phyloP scores from a whole-genome alignment of 1,140 invertebrate genomes.

The Augochlora pura region DNA sequence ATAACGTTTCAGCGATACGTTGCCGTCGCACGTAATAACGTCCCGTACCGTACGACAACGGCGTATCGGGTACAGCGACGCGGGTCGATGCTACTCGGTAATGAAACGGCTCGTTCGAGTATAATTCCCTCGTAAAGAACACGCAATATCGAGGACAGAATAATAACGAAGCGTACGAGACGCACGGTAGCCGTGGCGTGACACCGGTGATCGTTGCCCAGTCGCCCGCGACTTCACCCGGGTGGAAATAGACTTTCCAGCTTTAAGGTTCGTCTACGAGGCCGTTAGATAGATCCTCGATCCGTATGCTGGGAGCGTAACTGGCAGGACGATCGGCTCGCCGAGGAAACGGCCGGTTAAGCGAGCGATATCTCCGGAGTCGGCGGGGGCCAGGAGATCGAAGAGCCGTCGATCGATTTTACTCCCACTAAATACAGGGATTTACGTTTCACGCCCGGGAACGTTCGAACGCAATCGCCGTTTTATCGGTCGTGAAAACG shows the following conservation, averaged over 20 bases:
- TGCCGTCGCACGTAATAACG: background rate
- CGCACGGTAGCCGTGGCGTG: slow-evolving; percentile 18
- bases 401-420: slow-evolving; percentile 45
- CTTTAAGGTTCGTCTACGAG: background rate
- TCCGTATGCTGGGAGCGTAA: slow-evolving; percentile 39
- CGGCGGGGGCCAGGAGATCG: background rate
- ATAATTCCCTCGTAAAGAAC: slow-evolving; percentile 30
- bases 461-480: background rate
- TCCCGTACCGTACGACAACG: background rate
- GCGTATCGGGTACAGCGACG: background rate
- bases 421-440: slow-evolving; percentile 53
- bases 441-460: slow-evolving; percentile 42
- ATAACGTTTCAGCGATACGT: background rate
- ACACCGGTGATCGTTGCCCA: background rate
- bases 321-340: slow-evolving; percentile 36
- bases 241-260: background rate
- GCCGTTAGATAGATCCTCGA: slow-evolving; percentile 21
- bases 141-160: slow-evolving; percentile 22
- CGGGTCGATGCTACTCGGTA: background rate
- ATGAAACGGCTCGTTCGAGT: slow-evolving; percentile 12
- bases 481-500: slow-evolving; percentile 50
- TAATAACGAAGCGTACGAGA: background rate
- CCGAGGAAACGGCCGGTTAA: slow-evolving; percentile 47
- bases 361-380: slow-evolving; percentile 30
- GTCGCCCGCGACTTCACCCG: background rate